Conservation (phyloP, 1,140 invertebrate genomes). For the Sarcophaga peregrina region DNA sequence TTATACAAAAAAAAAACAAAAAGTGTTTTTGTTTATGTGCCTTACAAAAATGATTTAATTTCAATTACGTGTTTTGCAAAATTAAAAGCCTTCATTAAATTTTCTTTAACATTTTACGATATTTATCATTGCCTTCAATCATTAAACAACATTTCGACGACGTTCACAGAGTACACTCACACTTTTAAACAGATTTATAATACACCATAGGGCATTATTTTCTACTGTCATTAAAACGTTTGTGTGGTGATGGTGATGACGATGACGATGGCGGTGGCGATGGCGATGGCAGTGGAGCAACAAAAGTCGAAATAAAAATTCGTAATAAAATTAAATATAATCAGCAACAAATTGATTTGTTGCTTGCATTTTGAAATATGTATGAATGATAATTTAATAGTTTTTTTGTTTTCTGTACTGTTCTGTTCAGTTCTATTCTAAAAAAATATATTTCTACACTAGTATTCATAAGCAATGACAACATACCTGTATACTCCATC, state of each 20-base stretch:
- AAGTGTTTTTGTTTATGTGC: conserved; percentile 33
- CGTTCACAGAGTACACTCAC: neutral
- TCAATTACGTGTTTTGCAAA: conserved; percentile 41
- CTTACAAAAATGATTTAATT: conserved; percentile 41
- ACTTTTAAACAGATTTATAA: neutral
- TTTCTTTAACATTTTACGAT: neutral
- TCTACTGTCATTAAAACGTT: no score
- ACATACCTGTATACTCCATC: neutral
- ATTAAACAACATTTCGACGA: neutral
- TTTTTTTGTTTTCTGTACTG: neutral
- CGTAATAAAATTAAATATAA: conserved; percentile 2
- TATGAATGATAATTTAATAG: conserved; percentile 27
- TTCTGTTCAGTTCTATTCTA: no score
- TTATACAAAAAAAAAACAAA: neutral
- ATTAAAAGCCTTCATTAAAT: conserved; percentile 24
- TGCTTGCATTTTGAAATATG: conserved; percentile 39
- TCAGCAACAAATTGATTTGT: conserved; percentile 37
- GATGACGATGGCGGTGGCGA: no score
- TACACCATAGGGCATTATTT: no score
- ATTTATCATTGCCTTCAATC: conserved; percentile 13
- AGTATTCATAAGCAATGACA: conserved; percentile 9
- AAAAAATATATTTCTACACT: neutral
- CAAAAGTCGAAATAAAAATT: neutral
- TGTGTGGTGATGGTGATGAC: no score
- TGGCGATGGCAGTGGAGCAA: neutral